Conservation (phyloP, 2,888 invertebrate genomes). For the Euplagia quadripunctaria region DNA sequence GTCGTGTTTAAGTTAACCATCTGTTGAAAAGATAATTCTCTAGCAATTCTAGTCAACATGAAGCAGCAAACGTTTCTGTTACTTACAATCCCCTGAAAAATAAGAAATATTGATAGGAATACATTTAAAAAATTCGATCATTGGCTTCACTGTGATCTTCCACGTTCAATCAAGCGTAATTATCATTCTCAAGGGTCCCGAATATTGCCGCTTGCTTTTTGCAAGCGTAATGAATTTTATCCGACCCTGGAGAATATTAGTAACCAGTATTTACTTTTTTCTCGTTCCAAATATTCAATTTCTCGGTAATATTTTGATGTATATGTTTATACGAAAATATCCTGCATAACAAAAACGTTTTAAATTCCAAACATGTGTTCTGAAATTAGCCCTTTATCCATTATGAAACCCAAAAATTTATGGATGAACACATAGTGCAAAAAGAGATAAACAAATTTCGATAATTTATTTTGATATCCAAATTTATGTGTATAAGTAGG, state of each 20-base stretch:
- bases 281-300: background rate
- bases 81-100: too few species aligned
- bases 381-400: background rate
- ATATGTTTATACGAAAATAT: background rate
- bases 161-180: background rate
- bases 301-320: background rate
- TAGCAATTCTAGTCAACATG: too few species aligned
- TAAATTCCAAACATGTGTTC: background rate
- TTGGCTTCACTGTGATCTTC: background rate
- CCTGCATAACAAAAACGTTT: background rate
- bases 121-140: conserved; percentile 6
- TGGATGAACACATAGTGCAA: background rate
- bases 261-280: background rate
- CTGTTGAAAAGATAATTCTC: too few species aligned
- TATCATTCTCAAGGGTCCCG: background rate
- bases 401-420: background rate
- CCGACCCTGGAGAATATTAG: background rate
- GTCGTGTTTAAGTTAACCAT: too few species aligned
- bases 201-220: background rate
- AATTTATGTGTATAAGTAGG: background rate
- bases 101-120: too few species aligned
- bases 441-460: background rate
- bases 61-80: too few species aligned
- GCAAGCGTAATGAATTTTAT: conserved; percentile 1
- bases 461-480: background rate